Conservation (phyloP, 2,113 vertebrate genomes). For the Ellobius talpinus region DNA sequence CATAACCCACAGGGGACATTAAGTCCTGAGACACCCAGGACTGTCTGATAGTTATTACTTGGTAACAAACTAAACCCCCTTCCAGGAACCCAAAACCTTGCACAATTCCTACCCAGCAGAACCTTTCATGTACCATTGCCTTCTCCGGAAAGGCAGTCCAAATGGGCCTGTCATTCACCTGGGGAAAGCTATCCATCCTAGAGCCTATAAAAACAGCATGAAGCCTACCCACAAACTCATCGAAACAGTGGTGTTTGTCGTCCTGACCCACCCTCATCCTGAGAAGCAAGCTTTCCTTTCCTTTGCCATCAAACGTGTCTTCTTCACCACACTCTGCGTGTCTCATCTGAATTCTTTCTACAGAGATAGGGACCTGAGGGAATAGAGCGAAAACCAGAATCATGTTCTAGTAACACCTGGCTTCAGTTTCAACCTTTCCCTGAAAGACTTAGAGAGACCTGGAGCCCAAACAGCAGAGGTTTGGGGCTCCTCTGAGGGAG, state of each 20-base stretch:
- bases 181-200: not conserved
- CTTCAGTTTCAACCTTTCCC: not conserved
- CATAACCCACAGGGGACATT: not conserved
- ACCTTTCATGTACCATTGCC: not conserved
- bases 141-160: not conserved
- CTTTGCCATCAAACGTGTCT: not conserved
- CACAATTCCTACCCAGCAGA: not conserved
- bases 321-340: not conserved
- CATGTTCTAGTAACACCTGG: not conserved
- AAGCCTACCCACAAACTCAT: not conserved
- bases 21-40: not conserved
- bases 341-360: not conserved
- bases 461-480: not conserved
- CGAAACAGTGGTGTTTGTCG: not conserved
- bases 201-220: not conserved
- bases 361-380: not conserved
- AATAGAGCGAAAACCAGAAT: not conserved
- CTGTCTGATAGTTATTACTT: not conserved
- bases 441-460: not conserved
- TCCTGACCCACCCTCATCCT: not conserved
- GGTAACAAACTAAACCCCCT: not conserved
- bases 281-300: not conserved
- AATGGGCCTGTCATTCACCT: not conserved
- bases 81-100: not conserved
- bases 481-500: not conserved